These are phyloP conservation scores for Helostoma temminkii DNA, from an alignment of 2,797 vertebrate genomes.

Conservation along the genomic window DNA sequence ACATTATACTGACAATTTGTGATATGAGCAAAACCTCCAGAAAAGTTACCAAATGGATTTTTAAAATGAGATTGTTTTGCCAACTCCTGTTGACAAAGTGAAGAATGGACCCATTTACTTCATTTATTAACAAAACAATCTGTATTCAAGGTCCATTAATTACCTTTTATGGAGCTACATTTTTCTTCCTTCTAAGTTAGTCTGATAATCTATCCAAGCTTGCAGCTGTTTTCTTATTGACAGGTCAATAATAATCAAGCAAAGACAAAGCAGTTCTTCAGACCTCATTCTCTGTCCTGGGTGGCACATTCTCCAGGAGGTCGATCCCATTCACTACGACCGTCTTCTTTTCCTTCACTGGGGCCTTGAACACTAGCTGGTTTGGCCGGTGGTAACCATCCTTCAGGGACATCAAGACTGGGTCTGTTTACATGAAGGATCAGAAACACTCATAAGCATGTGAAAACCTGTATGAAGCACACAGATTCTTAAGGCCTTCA, in stretches of 20 bases:
- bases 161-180: too few species aligned
- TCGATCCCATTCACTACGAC: conserved; percentile 97
- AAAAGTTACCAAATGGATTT: background rate
- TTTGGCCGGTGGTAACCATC: conserved; percentile 92
- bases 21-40: too few species aligned
- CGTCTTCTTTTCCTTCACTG: conserved; percentile 92
- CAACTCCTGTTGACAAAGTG: background rate
- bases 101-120: too few species aligned
- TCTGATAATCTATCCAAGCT: too few species aligned
- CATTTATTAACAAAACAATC: too few species aligned
- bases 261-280: background rate
- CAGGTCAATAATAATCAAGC: background rate
- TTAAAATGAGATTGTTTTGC: background rate
- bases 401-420: conserved; percentile 95
- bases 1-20: background rate
- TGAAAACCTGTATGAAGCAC: conserved; percentile 20
- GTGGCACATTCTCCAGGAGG: conserved; percentile 95
- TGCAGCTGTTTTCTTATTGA: too few species aligned
- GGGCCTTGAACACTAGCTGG: conserved; percentile 93
- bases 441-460: conserved; percentile 3
- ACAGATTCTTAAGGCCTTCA: background rate
- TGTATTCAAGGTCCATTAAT: too few species aligned
- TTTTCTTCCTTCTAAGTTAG: too few species aligned
- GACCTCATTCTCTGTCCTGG: conserved; percentile 96
- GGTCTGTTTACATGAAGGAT: conserved; percentile 83